Conservation (phyloP, 2,113 vertebrate species). For the Phalacrocorax brasilianus region DNA sequence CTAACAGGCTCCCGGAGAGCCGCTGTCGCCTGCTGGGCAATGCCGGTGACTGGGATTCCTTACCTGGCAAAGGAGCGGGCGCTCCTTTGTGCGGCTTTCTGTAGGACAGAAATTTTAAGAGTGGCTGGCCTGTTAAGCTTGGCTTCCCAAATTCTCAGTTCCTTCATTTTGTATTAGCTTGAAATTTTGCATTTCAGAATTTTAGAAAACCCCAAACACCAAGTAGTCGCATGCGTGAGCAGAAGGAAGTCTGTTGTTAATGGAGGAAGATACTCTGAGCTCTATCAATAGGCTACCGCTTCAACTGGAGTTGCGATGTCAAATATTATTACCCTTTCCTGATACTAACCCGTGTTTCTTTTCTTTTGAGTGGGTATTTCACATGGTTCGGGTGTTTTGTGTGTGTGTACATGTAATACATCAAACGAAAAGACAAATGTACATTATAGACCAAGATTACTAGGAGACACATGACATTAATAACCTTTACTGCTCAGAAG, state of each 20-base stretch:
- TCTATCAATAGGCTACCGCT: neutral
- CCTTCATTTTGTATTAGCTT: neutral
- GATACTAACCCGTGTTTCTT: neutral
- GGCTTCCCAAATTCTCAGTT: neutral
- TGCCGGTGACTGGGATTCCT: neutral
- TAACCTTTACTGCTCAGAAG: neutral
- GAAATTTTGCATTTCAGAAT: neutral
- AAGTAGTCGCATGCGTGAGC: neutral
- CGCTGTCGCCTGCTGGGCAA: neutral
- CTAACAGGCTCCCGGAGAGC: neutral
- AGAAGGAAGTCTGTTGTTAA: neutral
- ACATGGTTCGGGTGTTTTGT: neutral
- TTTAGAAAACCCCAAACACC: neutral
- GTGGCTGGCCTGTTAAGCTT: neutral
- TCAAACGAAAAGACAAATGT: neutral
- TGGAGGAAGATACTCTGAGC: neutral
- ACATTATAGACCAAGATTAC: conserved; percentile 40
- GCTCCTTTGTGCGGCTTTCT: neutral
- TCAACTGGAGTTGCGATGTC: neutral
- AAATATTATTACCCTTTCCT: neutral
- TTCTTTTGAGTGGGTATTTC: neutral
- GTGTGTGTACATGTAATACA: neutral
- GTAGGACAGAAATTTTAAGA: neutral
- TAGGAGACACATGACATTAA: conserved; percentile 26
- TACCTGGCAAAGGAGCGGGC: neutral